phyloP scores from a whole-genome alignment of 2,888 invertebrate genomes.

The Odontothrips loti region DNA sequence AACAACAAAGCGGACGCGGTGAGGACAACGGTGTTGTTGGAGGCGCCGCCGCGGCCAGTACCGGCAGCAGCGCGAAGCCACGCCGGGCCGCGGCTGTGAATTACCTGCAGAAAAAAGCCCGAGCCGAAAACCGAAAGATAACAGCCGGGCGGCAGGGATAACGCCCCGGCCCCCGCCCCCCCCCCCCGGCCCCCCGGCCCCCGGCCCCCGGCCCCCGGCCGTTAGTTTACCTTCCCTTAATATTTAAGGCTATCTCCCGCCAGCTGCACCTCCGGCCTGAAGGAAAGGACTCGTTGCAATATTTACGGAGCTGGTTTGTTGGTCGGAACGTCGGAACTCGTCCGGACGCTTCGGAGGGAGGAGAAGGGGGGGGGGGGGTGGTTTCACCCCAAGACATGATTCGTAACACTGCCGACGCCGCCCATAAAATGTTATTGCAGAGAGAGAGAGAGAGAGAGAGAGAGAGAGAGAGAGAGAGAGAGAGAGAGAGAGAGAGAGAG shows the following conservation, averaged over 20 bases:
- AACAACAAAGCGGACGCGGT: constrained; percentile 44
- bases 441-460: not conserved
- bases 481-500: not conserved
- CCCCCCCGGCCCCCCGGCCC: too few relatives aligned
- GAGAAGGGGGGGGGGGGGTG: too few relatives aligned
- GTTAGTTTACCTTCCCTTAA: constrained; percentile 13
- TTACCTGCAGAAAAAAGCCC: not conserved
- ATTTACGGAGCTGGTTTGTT: not conserved
- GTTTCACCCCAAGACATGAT: not conserved
- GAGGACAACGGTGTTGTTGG: too few relatives aligned
- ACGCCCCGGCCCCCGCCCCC: too few relatives aligned
- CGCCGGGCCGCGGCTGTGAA: too few relatives aligned
- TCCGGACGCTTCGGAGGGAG: not conserved
- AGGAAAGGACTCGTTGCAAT: constrained; percentile 7
- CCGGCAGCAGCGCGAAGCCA: too few relatives aligned
- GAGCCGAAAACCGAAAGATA: constrained; percentile 5
- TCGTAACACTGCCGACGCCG: not conserved
- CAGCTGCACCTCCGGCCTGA: not conserved
- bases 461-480: too few relatives aligned
- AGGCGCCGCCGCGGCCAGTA: too few relatives aligned
- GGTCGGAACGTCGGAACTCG: not conserved
- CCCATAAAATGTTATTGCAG: not conserved
- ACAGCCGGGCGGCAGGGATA: constrained; percentile 1
- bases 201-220: too few relatives aligned
- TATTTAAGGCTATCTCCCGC: constrained; percentile 12